Evolutionary conservation across 2,797 vertebrate genomes (phyloP).

Genomic region (Atherinosoma microstoma): DNA sequence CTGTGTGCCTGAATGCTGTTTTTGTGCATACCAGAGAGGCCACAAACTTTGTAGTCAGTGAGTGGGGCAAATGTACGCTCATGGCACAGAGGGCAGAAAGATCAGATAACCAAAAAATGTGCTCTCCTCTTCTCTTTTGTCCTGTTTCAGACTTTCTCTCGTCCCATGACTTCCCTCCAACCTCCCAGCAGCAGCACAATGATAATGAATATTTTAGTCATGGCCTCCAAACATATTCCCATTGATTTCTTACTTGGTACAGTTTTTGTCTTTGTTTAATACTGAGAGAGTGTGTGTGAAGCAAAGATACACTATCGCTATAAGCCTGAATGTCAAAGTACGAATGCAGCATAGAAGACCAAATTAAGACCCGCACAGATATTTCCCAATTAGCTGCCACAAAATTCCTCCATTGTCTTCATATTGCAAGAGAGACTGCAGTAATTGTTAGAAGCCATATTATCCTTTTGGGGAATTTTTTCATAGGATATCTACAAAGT

Average conservation of each 20-base stretch:
- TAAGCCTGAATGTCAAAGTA: conserved; percentile 15
- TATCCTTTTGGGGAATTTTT: neutral
- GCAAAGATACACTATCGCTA: neutral
- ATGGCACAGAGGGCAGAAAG: conserved; percentile 29
- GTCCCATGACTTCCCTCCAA: conserved; percentile 11
- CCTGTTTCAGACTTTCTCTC: conserved; percentile 23
- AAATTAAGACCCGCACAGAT: neutral
- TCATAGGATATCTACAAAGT: neutral
- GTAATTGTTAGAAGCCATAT: neutral
- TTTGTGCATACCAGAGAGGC: conserved; percentile 48
- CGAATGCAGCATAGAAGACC: neutral
- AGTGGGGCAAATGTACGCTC: conserved; percentile 37
- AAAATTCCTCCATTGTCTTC: neutral
- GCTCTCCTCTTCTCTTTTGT: conserved; percentile 4
- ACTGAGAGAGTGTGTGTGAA: conserved; percentile 1
- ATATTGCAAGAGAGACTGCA: neutral
- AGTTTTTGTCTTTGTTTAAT: conserved; percentile 36
- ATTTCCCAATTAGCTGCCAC: neutral
- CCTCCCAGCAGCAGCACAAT: conserved; percentile 22
- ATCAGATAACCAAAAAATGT: conserved; percentile 35
- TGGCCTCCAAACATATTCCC: conserved; percentile 44
- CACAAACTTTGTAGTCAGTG: conserved; percentile 43
- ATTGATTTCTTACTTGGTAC: conserved; percentile 36
- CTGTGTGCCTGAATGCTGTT: conserved; percentile 28
- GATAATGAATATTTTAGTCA: conserved; percentile 58